Percentiles rank a stretch among this genome's conserved stretches.
Evolutionary conservation across 2,113 vertebrate species (phyloP).

Genomic region (Dipodomys merriami): DNA sequence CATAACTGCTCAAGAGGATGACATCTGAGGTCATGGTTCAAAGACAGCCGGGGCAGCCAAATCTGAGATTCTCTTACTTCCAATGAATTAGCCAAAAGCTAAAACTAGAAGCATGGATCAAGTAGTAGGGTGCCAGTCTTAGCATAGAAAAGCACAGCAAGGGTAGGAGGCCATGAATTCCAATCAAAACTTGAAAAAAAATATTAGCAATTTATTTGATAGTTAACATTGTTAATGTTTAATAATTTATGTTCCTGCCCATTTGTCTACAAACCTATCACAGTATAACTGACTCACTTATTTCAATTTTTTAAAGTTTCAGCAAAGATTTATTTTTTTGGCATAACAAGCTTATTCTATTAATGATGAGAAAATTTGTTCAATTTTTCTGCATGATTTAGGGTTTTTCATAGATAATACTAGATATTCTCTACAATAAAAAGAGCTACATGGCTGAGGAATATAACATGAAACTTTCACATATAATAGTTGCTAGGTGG

Average conservation of each 20-base stretch:
- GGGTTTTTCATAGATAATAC: background rate
- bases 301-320: background rate
- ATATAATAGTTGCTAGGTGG: conserved; percentile 42
- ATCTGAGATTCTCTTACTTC: no score
- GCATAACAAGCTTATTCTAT: background rate
- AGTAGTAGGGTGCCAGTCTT: no score
- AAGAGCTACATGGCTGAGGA: background rate
- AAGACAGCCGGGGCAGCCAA: no score
- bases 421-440: background rate
- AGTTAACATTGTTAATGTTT: background rate
- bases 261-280: background rate
- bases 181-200: no score
- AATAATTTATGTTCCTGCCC: background rate
- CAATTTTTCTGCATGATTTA: background rate
- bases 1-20: no score
- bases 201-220: background rate
- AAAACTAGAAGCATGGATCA: no score
- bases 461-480: conserved; percentile 4
- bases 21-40: no score
- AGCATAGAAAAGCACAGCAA: no score
- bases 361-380: background rate
- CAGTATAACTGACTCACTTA: background rate
- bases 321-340: no score
- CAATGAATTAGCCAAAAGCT: no score
- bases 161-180: no score